Conservation (phyloP, 2,113 vertebrate species). For the Penelope pileata region DNA sequence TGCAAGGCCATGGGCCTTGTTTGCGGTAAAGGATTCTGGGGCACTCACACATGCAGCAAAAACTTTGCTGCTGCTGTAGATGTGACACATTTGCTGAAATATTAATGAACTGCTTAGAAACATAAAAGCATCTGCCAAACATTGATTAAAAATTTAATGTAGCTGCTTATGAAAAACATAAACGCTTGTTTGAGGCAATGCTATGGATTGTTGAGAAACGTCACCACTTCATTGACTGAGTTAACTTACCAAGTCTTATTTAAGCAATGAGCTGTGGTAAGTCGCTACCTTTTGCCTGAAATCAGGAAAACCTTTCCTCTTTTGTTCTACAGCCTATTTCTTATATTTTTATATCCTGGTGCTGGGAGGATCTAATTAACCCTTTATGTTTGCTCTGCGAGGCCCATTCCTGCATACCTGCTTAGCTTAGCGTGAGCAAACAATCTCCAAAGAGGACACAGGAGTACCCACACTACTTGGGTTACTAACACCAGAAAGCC, state of each 20-base stretch:
- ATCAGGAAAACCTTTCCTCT: neutral
- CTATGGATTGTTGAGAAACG: neutral
- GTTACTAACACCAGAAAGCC: neutral
- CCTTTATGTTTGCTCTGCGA: neutral
- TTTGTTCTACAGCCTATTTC: neutral
- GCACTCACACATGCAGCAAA: neutral
- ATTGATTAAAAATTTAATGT: conserved; percentile 13
- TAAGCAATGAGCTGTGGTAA: neutral
- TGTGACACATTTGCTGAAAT: neutral
- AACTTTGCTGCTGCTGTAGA: neutral
- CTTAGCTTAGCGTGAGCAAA: neutral
- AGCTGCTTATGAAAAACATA: neutral
- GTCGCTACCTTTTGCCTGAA: neutral
- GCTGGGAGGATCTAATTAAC: neutral
- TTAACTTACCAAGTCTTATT: neutral
- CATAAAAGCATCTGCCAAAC: neutral
- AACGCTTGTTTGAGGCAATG: neutral
- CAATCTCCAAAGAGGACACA: neutral
- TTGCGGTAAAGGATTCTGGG: neutral
- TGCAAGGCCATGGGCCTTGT: neutral
- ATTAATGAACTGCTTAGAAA: conserved; percentile 8
- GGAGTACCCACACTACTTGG: neutral
- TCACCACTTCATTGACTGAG: neutral
- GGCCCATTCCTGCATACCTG: neutral
- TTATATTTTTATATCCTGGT: neutral